Percentiles rank a stretch among this genome's conserved stretches.
phyloP scores from a whole-genome alignment of 2,113 vertebrate genomes.

The Passer domesticus region DNA sequence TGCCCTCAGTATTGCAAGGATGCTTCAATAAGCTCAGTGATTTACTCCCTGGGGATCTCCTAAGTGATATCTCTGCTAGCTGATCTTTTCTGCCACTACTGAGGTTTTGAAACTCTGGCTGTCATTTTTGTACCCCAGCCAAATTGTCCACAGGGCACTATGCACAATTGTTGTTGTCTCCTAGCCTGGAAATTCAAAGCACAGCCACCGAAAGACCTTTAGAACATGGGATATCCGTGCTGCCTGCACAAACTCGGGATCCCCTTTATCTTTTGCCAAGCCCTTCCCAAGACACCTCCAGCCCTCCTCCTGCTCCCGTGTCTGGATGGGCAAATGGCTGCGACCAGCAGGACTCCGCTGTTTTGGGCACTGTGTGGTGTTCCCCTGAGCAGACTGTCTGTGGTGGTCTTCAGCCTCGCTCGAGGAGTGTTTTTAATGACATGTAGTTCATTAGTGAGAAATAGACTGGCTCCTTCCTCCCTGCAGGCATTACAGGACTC shows the following conservation, averaged over 20 bases:
- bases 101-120: neutral
- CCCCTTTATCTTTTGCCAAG: neutral
- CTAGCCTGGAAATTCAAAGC: neutral
- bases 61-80: neutral
- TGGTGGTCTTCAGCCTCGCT: neutral
- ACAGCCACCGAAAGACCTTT: neutral
- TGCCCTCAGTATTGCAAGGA: neutral
- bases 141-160: neutral
- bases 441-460: neutral
- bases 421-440: neutral
- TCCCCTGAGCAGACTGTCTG: neutral
- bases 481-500: neutral
- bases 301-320: neutral
- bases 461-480: neutral
- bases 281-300: neutral
- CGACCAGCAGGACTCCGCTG: rapidly evolving
- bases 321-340: neutral
- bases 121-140: neutral
- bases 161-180: neutral
- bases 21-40: neutral
- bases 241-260: neutral
- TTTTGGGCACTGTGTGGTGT: neutral
- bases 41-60: neutral
- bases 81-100: neutral
- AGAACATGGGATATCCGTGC: neutral